Evolutionary conservation across 2,797 vertebrate genomes (phyloP).

Genomic region (Remorina albescens): DNA sequence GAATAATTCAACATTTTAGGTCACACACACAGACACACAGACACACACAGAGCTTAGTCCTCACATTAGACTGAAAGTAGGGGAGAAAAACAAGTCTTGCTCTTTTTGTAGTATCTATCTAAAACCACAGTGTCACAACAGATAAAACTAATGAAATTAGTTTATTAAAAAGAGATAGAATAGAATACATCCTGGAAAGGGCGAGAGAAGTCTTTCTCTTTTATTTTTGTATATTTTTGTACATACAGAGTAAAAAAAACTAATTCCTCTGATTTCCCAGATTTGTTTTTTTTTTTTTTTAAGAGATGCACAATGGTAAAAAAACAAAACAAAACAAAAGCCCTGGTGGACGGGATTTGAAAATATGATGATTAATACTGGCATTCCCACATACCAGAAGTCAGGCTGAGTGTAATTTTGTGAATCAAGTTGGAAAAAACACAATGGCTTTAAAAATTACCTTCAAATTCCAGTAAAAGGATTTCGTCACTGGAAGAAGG

Average conservation of each 20-base stretch:
- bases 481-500: slow-evolving; percentile 24
- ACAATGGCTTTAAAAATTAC: slow-evolving; percentile 7
- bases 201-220: no score
- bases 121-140: neutral
- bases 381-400: slow-evolving; percentile 29
- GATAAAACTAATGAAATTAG: neutral
- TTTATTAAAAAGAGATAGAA: no score
- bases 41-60: no score
- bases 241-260: neutral
- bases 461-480: slow-evolving; percentile 32
- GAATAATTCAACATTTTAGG: neutral
- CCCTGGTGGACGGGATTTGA: neutral
- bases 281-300: neutral
- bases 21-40: neutral
- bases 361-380: slow-evolving; percentile 37
- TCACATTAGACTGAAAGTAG: neutral
- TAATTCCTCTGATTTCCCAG: neutral
- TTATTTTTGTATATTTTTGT: no score
- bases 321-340: no score
- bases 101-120: neutral
- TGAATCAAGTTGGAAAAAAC: slow-evolving; percentile 8
- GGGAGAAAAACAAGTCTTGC: neutral
- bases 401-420: neutral
- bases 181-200: no score
- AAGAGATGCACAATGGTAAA: neutral